Evolutionary conservation across 2,797 vertebrate genomes (phyloP).

Genomic region (Lagocephalus sceleratus): DNA sequence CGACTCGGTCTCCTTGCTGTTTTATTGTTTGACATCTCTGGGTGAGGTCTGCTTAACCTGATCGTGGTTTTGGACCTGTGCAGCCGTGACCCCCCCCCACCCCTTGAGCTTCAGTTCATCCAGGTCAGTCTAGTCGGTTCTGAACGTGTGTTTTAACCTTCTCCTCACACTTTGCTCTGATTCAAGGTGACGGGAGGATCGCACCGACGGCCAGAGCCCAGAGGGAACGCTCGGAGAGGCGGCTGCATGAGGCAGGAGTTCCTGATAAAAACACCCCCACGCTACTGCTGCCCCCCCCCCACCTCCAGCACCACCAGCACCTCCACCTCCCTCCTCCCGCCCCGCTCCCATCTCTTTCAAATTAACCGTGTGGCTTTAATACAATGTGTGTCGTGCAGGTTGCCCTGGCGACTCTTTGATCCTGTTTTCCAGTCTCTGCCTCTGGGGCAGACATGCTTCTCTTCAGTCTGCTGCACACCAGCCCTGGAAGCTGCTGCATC

Average conservation of each 20-base stretch:
- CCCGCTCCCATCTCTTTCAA: slow-evolving; percentile 65
- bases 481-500: slow-evolving; percentile 61
- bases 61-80: no score
- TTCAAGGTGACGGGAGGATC: slow-evolving; percentile 39
- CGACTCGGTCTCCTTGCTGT: not conserved
- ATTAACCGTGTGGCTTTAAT: slow-evolving; percentile 78
- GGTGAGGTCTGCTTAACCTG: no score
- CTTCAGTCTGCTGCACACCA: slow-evolving; percentile 78
- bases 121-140: not conserved
- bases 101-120: no score
- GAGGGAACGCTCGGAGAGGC: slow-evolving; percentile 41
- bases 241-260: slow-evolving; percentile 61
- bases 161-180: slow-evolving; percentile 36
- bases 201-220: no score
- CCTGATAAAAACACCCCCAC: slow-evolving; percentile 53
- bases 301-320: no score
- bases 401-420: slow-evolving; percentile 81
- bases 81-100: no score
- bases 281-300: slow-evolving; percentile 53
- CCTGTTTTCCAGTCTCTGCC: slow-evolving; percentile 76
- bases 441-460: slow-evolving; percentile 75
- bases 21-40: not conserved
- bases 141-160: slow-evolving; percentile 20
- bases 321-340: slow-evolving; percentile 53
- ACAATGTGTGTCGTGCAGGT: slow-evolving; percentile 81